A percentile compares a stretch with the other conserved stretches of the same genome.
These are phyloP conservation scores for Eupleurogrammus muticus DNA, from an alignment of 2,797 vertebrate genomes.

Conservation along the genomic window DNA sequence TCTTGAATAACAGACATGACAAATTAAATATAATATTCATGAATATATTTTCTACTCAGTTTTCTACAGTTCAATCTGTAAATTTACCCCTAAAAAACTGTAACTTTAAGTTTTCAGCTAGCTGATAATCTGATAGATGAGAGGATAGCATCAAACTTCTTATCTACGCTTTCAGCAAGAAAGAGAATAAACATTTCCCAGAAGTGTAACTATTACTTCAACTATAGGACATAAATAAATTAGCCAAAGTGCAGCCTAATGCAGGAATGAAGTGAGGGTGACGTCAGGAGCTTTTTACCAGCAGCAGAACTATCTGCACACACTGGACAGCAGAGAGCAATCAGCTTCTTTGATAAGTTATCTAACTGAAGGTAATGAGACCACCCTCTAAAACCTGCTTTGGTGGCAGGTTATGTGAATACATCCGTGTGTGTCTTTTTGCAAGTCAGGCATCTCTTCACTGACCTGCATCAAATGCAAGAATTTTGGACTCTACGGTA, in stretches of 20 bases:
- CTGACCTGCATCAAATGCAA: constrained; percentile 53
- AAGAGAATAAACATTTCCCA: no score
- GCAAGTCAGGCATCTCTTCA: constrained; percentile 20
- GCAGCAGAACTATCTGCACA: constrained; percentile 24
- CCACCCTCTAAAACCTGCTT: constrained; percentile 64
- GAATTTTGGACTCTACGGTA: constrained; percentile 62
- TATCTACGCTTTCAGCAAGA: no score
- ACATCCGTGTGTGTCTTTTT: constrained; percentile 16
- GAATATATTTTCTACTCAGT: no score
- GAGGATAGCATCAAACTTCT: no score
- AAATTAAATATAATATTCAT: no score
- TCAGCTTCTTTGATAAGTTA: constrained; percentile 66
- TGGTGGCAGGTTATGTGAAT: background rate
- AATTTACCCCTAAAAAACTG: no score
- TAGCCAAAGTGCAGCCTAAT: constrained; percentile 3
- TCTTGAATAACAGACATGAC: no score
- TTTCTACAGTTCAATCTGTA: no score
- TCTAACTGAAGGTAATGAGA: constrained; percentile 63
- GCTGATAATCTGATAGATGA: no score
- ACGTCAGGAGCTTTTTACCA: constrained; percentile 33
- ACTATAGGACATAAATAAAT: constrained; percentile 30
- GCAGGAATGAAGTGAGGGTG: constrained; percentile 21
- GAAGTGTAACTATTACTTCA: no score
- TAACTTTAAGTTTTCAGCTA: no score
- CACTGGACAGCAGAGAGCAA: constrained; percentile 55